These are phyloP conservation scores for Micromussa lordhowensis DNA, from an alignment of 92 coral and sea anemone genomes.

Conservation along the genomic window DNA sequence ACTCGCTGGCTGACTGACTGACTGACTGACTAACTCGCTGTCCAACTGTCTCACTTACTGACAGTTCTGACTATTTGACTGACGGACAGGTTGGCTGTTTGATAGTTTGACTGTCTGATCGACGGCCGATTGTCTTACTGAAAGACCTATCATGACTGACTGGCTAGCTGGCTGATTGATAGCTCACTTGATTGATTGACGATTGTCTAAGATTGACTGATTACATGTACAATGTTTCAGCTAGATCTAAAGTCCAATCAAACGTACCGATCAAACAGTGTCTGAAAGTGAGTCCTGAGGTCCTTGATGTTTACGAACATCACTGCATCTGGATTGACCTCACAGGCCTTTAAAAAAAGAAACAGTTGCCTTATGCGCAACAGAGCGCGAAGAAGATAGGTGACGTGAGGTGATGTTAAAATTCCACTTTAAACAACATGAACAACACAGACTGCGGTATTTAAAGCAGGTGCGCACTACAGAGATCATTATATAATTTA, in stretches of 20 bases:
- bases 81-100: not conserved
- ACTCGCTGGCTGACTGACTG: not conserved
- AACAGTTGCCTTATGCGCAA: no score
- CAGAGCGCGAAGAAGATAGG: no score
- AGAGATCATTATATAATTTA: not conserved
- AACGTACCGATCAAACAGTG: constrained; percentile 39
- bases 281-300: constrained; percentile 23
- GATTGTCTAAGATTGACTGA: not conserved
- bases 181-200: not conserved
- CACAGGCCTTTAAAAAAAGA: constrained; percentile 23
- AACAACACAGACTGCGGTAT: not conserved
- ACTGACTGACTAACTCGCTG: no score
- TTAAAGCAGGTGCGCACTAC: not conserved
- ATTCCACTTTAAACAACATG: not conserved
- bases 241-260: not conserved
- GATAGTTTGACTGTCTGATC: not conserved
- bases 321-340: constrained; percentile 47
- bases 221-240: not conserved
- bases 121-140: no score
- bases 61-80: not conserved
- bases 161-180: not conserved
- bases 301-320: constrained; percentile 18
- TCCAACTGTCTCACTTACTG: not conserved
- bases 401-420: no score
- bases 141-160: no score